Evolutionary conservation across 2,113 vertebrate species (phyloP), one percentile per base, ranked within the genome.

Genomic region (Hemiscyllium ocellatum): DNA sequence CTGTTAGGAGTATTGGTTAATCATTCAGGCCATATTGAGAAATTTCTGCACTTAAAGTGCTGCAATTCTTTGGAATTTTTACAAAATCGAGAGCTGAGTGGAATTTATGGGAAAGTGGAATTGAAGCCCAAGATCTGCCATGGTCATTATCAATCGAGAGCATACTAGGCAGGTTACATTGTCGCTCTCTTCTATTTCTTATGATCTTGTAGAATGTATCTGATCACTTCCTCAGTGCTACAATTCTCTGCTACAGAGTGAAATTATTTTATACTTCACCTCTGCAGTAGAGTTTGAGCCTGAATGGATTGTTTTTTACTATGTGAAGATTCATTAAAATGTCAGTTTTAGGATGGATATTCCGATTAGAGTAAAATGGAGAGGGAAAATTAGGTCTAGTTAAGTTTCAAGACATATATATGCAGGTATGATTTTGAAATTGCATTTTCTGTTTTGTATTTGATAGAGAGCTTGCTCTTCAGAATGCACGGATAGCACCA

Each of bases 401-500:
- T 94, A 42, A 89, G 76, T 96, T 68, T 61, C 26, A 91, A 76
- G 94, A 47, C 22, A 47, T 15, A n/a, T 15, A n/a, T 95, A 70
- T 66, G 8, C 56, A 29, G 33, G 1, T 90, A 37, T 47, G 22
- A 37, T 78, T 94, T 96, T 76, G 24, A 47, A n/a, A 33, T 96
- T 24, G 6, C 12, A 89, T 37, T 91, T n/a, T 86, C 42, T 95
- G 47, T 37, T 97, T 96, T 97, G 33, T 33, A 96, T 0, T 96
- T 97, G 95, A 42, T 96, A 99, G 99, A 96, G 99, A 99, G 96
- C 98, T 98, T 76, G 98, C 99, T 0, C 98, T 99, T 96, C 87
- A 98, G 97, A 99, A 97, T 15, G 98, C 99, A 95, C 98, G 98
- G 10, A 97, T 72, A 1, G 96, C 98, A 52, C 98, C 99, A 0